Conservation (phyloP, 2,113 vertebrate genomes). For the Oryzias celebensis region DNA sequence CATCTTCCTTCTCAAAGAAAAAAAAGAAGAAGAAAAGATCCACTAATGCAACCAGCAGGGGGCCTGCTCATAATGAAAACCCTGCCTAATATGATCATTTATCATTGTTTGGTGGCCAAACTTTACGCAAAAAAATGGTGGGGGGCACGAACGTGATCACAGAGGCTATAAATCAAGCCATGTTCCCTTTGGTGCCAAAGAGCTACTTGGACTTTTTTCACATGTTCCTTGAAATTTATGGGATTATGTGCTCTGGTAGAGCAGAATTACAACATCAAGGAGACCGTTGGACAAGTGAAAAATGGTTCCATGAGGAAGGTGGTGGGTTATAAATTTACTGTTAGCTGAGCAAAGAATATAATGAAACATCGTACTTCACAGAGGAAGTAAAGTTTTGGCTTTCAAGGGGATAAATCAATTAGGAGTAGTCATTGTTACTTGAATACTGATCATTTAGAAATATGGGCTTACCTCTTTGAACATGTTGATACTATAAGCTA, state of each 20-base stretch:
- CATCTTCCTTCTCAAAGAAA: conserved; percentile 2
- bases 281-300: conserved; percentile 14
- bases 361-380: conserved; percentile 38
- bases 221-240: not conserved
- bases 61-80: conserved; percentile 33
- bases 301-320: conserved; percentile 14
- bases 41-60: conserved; percentile 50
- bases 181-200: not conserved
- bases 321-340: conserved; percentile 35
- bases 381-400: conserved; percentile 42
- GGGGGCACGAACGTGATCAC: not conserved
- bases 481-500: not conserved
- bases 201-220: not conserved
- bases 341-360: conserved; percentile 9
- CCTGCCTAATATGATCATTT: conserved; percentile 18
- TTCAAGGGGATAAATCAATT: conserved; percentile 58
- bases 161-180: not conserved
- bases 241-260: conserved; percentile 2
- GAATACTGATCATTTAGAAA: conserved; percentile 32
- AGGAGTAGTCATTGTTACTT: conserved; percentile 51
- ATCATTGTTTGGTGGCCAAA: conserved; percentile 7
- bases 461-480: conserved; percentile 6
- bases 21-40: not conserved
- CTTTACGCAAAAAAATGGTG: not conserved
- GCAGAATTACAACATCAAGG: conserved; percentile 1